Base-by-base conservation (phyloP, 2,797 vertebrate genomes). In the Anguilla anguilla region DNA sequence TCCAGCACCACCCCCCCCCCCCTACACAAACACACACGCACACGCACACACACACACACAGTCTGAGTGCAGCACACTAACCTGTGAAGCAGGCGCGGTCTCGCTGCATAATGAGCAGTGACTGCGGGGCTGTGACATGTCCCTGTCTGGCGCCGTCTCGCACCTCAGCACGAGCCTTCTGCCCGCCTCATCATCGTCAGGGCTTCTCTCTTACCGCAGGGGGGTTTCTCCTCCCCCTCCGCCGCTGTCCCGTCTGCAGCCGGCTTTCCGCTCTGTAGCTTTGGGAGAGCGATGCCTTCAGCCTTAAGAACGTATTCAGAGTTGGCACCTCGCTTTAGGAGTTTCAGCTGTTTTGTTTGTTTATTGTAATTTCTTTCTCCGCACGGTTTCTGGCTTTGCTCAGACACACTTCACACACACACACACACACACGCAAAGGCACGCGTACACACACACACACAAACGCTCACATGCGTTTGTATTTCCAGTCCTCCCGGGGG, bases 101-200 rank as follows among this genome's bases (percentile, higher is more conserved):
- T 86, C 89, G 39, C 87, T 69, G 88, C 83, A 91, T 90, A 91
- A 91, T 91, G 84, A 86, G 90, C 83, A 87, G 88, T 90, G 91
- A 93, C 91, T 89, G 86, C 88, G 88, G 89, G 89, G 89, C 84
- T 90, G 87, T 94, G 93, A 94, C 95, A 91, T 91, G 92, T 93
- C 86, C 84, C 90, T 51, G 88, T 94, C 90, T 94, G 59, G 49
- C 91, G 89, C 67, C 35, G 91, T 95, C 94, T 95, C 91, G 86
- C 93, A 92, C 94, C 87, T 91, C 83, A n/a, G 51, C 88, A 74
- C 88, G 88, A 55, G n/a, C 89, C 90, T 83, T 92, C 88, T 90
- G 91, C 89, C 92, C 85, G 87, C 88, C 83, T 89, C 90, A 90
- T 91, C 89, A 43, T 84, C 43, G 19, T 72, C 84, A 19, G 88